Evolutionary conservation across 2,888 invertebrate genomes (phyloP).

Genomic region (Eurytoma adleriae): DNA sequence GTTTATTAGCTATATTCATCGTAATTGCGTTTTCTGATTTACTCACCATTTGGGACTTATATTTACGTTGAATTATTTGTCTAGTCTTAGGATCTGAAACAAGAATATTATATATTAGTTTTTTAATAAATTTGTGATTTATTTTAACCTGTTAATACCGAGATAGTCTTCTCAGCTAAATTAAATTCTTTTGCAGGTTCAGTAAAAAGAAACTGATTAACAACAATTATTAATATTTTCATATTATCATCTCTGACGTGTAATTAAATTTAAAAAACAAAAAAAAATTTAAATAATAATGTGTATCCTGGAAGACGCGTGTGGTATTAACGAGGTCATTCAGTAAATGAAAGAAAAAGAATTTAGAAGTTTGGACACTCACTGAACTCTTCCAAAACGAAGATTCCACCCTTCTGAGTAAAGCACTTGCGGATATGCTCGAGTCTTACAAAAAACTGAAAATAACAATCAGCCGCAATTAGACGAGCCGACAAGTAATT

Average conservation of each 20-base stretch:
- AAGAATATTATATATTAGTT: constrained; percentile 20
- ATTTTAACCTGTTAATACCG: no score
- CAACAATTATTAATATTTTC: no score
- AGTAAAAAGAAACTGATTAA: no score
- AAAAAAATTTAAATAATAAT: no score
- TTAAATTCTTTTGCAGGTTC: no score
- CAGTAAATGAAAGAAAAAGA: no score
- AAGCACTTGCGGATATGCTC: constrained; percentile 99
- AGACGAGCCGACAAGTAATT: constrained; percentile 25
- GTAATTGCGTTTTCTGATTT: constrained; percentile 2
- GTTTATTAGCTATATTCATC: constrained; percentile 2
- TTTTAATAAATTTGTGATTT: not conserved
- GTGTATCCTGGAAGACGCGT: no score
- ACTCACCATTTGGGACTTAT: constrained; percentile 98
- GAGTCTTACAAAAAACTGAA: constrained; percentile 99
- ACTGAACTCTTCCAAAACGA: constrained; percentile 99
- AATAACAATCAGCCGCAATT: constrained; percentile 73
- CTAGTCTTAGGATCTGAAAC: constrained; percentile 97
- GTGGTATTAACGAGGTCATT: no score
- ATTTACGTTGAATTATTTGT: constrained; percentile 96
- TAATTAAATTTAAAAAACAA: no score
- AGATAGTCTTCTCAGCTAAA: no score
- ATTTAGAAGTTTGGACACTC: constrained; percentile 79
- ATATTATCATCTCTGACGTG: no score
- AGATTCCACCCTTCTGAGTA: constrained; percentile 99